Conservation (phyloP, 2,797 vertebrate genomes). For the Pseudochirops cupreus region DNA sequence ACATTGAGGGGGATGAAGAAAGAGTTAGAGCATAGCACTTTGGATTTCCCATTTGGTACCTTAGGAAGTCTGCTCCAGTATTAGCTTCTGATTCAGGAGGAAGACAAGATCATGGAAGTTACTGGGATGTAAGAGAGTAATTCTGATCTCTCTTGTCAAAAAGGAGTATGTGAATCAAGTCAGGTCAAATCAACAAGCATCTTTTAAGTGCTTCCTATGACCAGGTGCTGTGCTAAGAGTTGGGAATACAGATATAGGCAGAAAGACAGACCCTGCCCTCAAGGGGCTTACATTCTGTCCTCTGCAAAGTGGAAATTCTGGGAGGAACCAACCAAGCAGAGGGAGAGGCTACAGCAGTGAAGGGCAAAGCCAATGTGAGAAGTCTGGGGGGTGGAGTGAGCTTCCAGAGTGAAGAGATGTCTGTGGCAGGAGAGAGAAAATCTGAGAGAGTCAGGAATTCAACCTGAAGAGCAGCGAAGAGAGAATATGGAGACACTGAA, state of each 20-base stretch:
- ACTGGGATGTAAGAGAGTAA: neutral
- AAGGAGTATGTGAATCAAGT: neutral
- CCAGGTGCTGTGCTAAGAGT: neutral
- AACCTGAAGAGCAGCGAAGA: neutral
- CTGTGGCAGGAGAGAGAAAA: neutral
- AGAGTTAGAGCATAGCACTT: neutral
- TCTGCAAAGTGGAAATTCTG: neutral
- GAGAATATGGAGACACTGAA: neutral
- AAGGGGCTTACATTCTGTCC: neutral
- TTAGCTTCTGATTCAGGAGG: neutral
- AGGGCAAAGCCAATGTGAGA: neutral
- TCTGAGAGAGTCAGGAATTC: neutral
- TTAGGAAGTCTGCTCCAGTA: neutral
- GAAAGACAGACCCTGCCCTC: slow-evolving; percentile 29
- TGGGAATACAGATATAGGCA: neutral
- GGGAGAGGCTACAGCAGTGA: neutral
- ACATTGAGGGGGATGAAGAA: neutral
- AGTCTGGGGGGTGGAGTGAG: neutral
- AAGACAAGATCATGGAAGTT: neutral
- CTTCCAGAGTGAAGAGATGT: neutral
- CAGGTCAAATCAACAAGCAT: neutral
- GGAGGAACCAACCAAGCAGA: neutral
- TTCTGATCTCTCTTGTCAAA: neutral
- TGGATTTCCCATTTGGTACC: neutral
- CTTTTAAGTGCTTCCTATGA: slow-evolving; percentile 21